phyloP scores from a whole-genome alignment of 64 coral and sea anemone genomes.

The Dendronephthya gigantea region DNA sequence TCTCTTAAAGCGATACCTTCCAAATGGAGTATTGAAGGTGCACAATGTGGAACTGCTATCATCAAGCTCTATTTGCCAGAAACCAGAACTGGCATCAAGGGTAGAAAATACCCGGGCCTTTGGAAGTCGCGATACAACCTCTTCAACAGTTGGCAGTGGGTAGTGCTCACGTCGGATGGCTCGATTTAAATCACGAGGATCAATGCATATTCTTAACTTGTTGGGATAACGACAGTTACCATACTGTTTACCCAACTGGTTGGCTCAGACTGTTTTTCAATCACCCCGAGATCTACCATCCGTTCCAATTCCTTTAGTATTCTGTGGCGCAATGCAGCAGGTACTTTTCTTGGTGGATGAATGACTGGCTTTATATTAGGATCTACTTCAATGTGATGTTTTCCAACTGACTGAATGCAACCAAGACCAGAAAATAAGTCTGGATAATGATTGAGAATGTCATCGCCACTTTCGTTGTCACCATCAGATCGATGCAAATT shows the following conservation, averaged over 20 bases:
- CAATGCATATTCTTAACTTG: slow-evolving; percentile 29
- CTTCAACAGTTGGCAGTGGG: slow-evolving; percentile 29
- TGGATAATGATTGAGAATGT: not conserved
- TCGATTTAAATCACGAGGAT: slow-evolving; percentile 36
- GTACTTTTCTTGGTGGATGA: not conserved
- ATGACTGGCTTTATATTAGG: not conserved
- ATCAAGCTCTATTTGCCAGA: slow-evolving; percentile 38
- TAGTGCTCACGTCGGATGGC: slow-evolving; percentile 34
- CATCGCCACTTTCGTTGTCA: not conserved
- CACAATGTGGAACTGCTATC: slow-evolving; percentile 22
- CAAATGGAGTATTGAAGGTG: slow-evolving; percentile 42
- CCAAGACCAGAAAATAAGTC: slow-evolving; percentile 17
- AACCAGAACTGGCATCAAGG: slow-evolving; percentile 34
- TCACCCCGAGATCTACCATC: slow-evolving; percentile 1
- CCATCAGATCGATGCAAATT: not conserved
- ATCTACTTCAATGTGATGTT: slow-evolving; percentile 18
- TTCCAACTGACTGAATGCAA: not conserved
- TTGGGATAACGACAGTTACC: slow-evolving; percentile 11
- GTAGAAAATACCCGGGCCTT: slow-evolving; percentile 32
- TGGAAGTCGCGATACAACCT: slow-evolving; percentile 6
- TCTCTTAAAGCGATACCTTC: slow-evolving; percentile 25
- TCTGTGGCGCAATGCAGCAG: slow-evolving; percentile 14
- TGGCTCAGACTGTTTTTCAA: slow-evolving; percentile 8
- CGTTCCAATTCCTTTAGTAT: not conserved
- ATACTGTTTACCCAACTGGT: slow-evolving; percentile 14